These are phyloP conservation scores for Tenthredo distinguenda DNA, from an alignment of 2,888 invertebrate species.

Conservation along the genomic window DNA sequence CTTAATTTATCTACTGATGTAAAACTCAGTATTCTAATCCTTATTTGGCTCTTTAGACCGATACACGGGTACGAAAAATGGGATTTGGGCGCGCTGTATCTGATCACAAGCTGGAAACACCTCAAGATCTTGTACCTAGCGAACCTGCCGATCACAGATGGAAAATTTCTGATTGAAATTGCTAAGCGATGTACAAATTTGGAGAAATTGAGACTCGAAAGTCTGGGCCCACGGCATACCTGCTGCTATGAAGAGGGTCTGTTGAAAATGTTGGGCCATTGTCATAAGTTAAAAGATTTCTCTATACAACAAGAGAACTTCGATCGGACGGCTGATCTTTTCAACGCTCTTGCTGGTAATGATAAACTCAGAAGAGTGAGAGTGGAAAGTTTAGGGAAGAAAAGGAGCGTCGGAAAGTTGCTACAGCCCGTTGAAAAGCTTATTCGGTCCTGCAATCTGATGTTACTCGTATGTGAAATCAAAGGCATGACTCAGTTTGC, in stretches of 20 bases:
- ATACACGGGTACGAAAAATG: not conserved
- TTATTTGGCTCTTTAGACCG: not conserved
- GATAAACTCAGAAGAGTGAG: not conserved
- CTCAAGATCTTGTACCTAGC: not conserved
- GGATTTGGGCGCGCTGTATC: not conserved
- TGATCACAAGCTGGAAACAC: not conserved
- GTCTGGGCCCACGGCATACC: not conserved
- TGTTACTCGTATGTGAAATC: conserved; percentile 10
- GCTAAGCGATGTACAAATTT: not conserved
- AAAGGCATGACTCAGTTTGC: not conserved
- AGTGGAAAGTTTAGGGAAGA: not conserved
- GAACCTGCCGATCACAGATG: not conserved
- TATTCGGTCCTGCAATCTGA: not conserved
- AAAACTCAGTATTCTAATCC: not conserved
- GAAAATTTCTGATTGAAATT: not conserved
- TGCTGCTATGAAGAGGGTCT: conserved; percentile 20
- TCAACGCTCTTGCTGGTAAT: not conserved
- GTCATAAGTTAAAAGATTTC: conserved; percentile 13
- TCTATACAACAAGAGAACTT: conserved; percentile 22
- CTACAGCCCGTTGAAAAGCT: not conserved
- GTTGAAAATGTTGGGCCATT: conserved; percentile 3
- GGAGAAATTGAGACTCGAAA: conserved; percentile 6
- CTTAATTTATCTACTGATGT: not conserved
- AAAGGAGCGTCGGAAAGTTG: not conserved
- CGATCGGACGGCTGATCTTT: not conserved